Conservation (phyloP, 2,113 vertebrate species). For the Seriola dumerili region DNA sequence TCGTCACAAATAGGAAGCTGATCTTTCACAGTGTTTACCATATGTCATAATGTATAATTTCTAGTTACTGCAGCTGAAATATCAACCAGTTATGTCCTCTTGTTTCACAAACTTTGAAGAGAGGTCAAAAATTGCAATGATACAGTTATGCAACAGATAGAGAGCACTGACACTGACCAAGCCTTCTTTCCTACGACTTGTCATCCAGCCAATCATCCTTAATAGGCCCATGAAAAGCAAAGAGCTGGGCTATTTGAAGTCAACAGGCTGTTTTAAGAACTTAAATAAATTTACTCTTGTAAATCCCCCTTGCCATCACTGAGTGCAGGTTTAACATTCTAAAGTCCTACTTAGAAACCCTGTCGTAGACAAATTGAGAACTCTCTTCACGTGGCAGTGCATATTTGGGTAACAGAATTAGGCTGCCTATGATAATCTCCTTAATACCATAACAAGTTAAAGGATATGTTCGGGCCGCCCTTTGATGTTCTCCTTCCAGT, state of each 20-base stretch:
- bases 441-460: constrained; percentile 55
- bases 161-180: constrained; percentile 13
- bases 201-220: constrained; percentile 38
- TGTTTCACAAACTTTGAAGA: constrained; percentile 9
- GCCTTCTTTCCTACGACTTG: constrained; percentile 13
- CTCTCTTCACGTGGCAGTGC: constrained; percentile 34
- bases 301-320: constrained; percentile 48
- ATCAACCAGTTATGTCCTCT: neutral
- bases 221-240: constrained; percentile 10
- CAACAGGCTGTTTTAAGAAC: constrained; percentile 46
- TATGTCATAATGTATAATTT: neutral
- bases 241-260: constrained; percentile 56
- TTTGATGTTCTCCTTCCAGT: constrained; percentile 61
- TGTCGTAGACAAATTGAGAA: constrained; percentile 47
- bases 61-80: neutral
- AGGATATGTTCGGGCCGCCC: constrained; percentile 18
- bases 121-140: neutral
- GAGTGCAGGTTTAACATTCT: constrained; percentile 34
- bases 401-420: constrained; percentile 33
- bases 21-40: neutral
- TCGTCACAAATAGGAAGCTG: neutral
- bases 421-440: constrained; percentile 45
- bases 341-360: constrained; percentile 36
- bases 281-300: constrained; percentile 49
- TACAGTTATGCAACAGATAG: neutral